These are phyloP conservation scores for Pristionchus maxplancki DNA, from an alignment of 2,888 invertebrate genomes.

Conservation along the genomic window DNA sequence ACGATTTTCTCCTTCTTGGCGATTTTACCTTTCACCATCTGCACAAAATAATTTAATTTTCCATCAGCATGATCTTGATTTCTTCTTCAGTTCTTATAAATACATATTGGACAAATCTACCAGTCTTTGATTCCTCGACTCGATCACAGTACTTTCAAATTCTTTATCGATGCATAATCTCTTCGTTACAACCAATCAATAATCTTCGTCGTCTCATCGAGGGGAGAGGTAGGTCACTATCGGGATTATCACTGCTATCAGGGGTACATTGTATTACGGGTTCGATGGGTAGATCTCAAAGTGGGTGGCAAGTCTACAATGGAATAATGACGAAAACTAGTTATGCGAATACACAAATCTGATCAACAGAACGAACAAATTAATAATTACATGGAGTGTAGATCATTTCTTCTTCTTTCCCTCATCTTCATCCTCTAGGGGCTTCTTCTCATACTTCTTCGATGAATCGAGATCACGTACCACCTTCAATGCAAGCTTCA, in stretches of 20 bases:
- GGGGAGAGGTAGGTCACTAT: constrained; percentile 22
- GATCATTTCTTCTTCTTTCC: constrained; percentile 28
- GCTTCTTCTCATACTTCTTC: constrained; percentile 48
- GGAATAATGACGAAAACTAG: background rate
- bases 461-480: constrained; percentile 46
- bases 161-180: constrained; percentile 40
- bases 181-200: constrained; percentile 9
- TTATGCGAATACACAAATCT: background rate
- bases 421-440: background rate
- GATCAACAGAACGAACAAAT: constrained; percentile 18
- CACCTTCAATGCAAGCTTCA: no score
- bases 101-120: background rate
- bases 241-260: constrained; percentile 19
- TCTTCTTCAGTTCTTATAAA: background rate
- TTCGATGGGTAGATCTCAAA: constrained; percentile 5
- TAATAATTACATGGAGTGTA: background rate
- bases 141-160: background rate
- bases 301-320: background rate
- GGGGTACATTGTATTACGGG: background rate
- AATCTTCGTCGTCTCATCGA: background rate
- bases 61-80: no score
- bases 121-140: background rate
- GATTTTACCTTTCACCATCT: constrained; percentile 13
- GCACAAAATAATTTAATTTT: background rate
- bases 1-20: constrained; percentile 19